These are phyloP conservation scores for Corythornis madagascariensis DNA, from an alignment of 2,113 vertebrate species.

Conservation along the genomic window DNA sequence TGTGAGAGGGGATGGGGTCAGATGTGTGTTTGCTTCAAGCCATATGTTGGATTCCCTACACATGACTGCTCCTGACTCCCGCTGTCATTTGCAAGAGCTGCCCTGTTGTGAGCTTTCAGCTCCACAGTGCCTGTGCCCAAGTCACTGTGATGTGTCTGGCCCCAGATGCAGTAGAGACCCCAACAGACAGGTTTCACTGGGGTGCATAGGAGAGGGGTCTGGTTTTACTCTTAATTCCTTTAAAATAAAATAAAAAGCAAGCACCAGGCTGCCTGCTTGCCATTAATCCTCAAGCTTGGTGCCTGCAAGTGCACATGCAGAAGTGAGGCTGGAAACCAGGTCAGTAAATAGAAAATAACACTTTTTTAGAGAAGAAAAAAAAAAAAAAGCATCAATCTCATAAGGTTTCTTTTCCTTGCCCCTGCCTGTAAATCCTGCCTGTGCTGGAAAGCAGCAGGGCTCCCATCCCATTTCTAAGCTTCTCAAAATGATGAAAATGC, in stretches of 20 bases:
- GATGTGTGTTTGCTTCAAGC: neutral
- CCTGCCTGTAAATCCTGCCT: neutral
- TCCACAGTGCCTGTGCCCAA: rapidly evolving
- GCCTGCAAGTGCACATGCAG: rapidly evolving
- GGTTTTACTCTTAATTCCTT: neutral
- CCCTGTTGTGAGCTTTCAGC: neutral
- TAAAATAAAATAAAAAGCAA: neutral
- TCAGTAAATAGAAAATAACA: neutral
- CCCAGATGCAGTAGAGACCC: neutral
- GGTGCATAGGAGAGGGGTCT: neutral
- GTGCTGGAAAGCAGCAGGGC: neutral
- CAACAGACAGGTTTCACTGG: neutral
- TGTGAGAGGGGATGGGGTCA: neutral
- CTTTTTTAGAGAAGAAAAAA: neutral
- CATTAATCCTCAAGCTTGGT: neutral
- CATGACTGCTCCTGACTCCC: neutral
- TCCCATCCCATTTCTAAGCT: neutral
- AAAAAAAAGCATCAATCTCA: neutral
- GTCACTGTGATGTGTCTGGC: neutral
- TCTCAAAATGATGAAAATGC: constrained; percentile 20
- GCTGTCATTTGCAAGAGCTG: rapidly evolving
- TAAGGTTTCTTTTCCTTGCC: neutral
- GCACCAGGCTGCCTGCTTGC: neutral
- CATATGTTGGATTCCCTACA: neutral
- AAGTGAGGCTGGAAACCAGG: constrained; percentile 17